These are phyloP conservation scores for Ellobius talpinus DNA, from an alignment of 2,113 vertebrate genomes.

Conservation along the genomic window DNA sequence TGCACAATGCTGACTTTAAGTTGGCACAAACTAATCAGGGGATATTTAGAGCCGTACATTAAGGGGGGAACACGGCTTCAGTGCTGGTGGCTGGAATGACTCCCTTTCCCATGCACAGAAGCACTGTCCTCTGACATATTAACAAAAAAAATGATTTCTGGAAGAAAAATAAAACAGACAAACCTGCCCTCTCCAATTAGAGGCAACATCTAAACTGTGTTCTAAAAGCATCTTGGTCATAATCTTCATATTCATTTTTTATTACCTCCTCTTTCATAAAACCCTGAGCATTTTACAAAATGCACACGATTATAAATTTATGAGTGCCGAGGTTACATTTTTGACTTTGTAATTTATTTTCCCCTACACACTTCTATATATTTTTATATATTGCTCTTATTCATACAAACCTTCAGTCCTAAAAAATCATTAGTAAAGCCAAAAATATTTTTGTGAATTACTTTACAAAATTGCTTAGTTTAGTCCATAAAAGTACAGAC, in stretches of 20 bases:
- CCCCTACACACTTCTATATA: fast-evolving
- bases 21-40: not conserved
- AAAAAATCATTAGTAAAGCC: not conserved
- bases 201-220: not conserved
- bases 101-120: not conserved
- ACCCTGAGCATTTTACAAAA: not conserved
- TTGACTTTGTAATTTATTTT: not conserved
- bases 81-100: not conserved
- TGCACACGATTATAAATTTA: not conserved
- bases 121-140: not conserved
- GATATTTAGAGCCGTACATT: not conserved
- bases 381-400: not conserved
- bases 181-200: not conserved
- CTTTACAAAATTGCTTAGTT: not conserved
- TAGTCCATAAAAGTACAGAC: not conserved
- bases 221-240: not conserved
- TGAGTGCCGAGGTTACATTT: not conserved
- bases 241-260: not conserved
- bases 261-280: not conserved
- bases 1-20: not conserved
- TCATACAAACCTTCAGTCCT: not conserved
- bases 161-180: not conserved
- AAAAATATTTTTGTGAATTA: not conserved
- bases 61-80: not conserved
- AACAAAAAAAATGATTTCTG: not conserved